Conservation (phyloP, 1,140 invertebrate genomes). For the Anastrepha ludens region DNA sequence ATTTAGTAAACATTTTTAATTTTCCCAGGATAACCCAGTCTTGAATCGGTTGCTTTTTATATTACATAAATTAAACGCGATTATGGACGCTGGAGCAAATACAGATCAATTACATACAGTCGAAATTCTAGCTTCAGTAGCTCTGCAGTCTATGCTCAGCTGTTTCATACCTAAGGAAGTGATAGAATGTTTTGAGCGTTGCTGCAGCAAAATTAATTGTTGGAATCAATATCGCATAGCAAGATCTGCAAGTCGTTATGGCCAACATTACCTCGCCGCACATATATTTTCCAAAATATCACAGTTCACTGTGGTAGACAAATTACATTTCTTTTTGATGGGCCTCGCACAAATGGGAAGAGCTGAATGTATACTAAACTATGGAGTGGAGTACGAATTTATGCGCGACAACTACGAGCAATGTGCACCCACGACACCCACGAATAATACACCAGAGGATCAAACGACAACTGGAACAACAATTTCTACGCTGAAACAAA, state of each 20-base stretch:
- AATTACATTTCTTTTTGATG: conserved; percentile 92
- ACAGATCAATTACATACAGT: conserved; percentile 64
- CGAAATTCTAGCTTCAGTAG: conserved; percentile 70
- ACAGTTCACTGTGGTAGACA: conserved; percentile 89
- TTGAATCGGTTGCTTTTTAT: conserved; percentile 65
- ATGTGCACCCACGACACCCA: conserved; percentile 56
- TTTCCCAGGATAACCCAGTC: conserved; percentile 66
- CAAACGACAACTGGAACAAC: conserved; percentile 1
- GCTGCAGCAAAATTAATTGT: conserved; percentile 79
- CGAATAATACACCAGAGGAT: conserved; percentile 58
- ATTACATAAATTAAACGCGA: conserved; percentile 69
- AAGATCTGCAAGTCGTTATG: conserved; percentile 87
- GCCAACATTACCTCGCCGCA: conserved; percentile 85
- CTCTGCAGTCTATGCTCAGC: conserved; percentile 87
- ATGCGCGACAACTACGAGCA: conserved; percentile 68
- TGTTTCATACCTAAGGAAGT: conserved; percentile 77
- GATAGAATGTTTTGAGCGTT: conserved; percentile 77
- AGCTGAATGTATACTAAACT: conserved; percentile 78
- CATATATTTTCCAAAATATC: conserved; percentile 81
- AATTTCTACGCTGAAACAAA: conserved; percentile 61
- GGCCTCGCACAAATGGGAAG: conserved; percentile 84
- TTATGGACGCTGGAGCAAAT: conserved; percentile 61
- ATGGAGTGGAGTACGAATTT: conserved; percentile 66
- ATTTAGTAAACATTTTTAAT: not conserved
- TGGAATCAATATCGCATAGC: conserved; percentile 93